Base-by-base conservation (phyloP, 2,113 vertebrate genomes). In the Sinocyclocheilus grahami region DNA sequence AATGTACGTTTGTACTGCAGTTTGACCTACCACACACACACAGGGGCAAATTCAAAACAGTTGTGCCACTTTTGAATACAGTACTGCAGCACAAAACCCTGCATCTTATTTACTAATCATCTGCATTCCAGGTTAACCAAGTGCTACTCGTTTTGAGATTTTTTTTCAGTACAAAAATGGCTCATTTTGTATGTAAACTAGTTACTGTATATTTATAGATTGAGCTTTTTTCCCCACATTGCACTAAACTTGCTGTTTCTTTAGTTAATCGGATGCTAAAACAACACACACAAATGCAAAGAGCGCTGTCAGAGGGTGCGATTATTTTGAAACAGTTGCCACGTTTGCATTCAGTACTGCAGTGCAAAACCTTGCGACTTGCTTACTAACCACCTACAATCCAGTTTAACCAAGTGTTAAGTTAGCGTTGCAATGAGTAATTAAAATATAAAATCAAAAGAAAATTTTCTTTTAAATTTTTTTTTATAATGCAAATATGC, bases 11-110 rank as follows among this genome's bases (percentile, higher is more conserved):
- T 27, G 65, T 75, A 67, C 86, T 78, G 78, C 65, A 77, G 88
- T 86, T 82, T 90, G 90, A 92, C 91, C 89, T 84, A 39, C 86
- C 88, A 85, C 60, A 87, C 83, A 75, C 90, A 82, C 87, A 85
- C 62, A 60, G 5, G 37, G 74, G 37, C 74, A 55, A 55, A 78
- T 55, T 27, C 4, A 24, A 78, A 78, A 78, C 75, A 55, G 75
- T 78, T 51, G 48, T 53, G 33, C 33, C 55, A 79, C 22, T 48
- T 76, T 48, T 76, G 33, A 18, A 72, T 72, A 18, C 48, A 78
- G n/a, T 78, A 55, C 48, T 78, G 13, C 48, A 18, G 24, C 3
- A 39, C 9, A 39, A 42, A 72, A 22, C 9, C 33, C 16, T 72
- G 69, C 18, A 39, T 37, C 30, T 20, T 71, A 72, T 72, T 39